phyloP scores from a whole-genome alignment of 1,140 invertebrate species.

The Drosophila miranda region DNA sequence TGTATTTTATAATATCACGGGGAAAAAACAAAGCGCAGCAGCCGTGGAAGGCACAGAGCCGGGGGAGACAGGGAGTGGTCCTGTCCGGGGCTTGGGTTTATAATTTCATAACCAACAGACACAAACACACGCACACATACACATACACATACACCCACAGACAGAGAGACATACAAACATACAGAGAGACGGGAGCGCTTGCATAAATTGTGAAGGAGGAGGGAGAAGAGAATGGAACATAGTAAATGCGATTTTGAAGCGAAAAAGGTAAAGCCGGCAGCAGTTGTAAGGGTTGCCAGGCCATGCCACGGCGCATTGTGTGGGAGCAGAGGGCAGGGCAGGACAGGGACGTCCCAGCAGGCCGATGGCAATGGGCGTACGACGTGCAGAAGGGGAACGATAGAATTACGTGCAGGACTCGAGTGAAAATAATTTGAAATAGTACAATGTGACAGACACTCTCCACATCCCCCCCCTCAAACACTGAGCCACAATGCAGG shows the following conservation, averaged over 20 bases:
- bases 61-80: constrained; percentile 45
- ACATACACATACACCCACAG: constrained; percentile 23
- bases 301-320: constrained; percentile 13
- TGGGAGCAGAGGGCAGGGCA: constrained; percentile 19
- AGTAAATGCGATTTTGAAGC: constrained; percentile 56
- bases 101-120: constrained; percentile 66
- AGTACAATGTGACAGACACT: constrained; percentile 36
- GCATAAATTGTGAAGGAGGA: constrained; percentile 47
- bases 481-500: constrained; percentile 12
- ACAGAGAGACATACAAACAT: not conserved
- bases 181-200: constrained; percentile 15
- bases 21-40: constrained; percentile 57
- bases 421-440: constrained; percentile 42
- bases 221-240: constrained; percentile 44
- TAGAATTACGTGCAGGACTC: constrained; percentile 40
- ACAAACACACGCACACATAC: constrained; percentile 35
- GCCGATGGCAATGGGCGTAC: constrained; percentile 19
- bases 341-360: constrained; percentile 28
- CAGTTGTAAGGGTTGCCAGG: constrained; percentile 53
- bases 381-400: too few species aligned
- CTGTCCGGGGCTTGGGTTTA: constrained; percentile 49
- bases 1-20: constrained; percentile 60
- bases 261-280: constrained; percentile 53
- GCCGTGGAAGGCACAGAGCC: constrained; percentile 25
- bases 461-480: constrained; percentile 16